Evolutionary conservation across 2,797 vertebrate species (phyloP), one percentile per base, ranked within the genome.

Genomic region (Cossypha polioptera): DNA sequence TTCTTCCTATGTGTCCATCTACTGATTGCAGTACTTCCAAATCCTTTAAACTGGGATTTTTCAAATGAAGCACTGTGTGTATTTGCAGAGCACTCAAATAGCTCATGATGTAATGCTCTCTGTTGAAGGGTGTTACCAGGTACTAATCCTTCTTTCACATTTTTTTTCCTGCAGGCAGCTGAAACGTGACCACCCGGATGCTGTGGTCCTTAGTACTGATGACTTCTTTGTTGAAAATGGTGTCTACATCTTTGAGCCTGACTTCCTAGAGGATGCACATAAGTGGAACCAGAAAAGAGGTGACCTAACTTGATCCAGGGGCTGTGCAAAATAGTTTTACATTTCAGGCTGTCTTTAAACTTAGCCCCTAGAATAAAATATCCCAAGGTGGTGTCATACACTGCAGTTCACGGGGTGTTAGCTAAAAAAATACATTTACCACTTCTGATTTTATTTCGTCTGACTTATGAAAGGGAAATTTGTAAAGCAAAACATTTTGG

Each of bases 251-350:
- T 98, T 98, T 94, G 94, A 98, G 43, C 97, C 96, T 18, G 97
- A 98, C 81, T 91, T 97, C 62, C 93, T 98, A 57, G 97, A 97
- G 92, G 98, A 98, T 38, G 98, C 98, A 18, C 98, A 98, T 91
- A 97, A 96, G 31, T 98, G 98, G 98, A 98, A 98, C 92, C 98
- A 98, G 83, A 97, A 97, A 92, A 97, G 98, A 98, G 98, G 98
- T 98, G 95, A 97, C 72, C 45, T 43, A 81, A 84, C 35, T 48
- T 0, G 0, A 55, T 79, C 40, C 72, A 19, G 26, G 19, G 17
- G 8, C 10, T 38, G 47, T 75, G 61, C 40, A 72, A n/a, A 63
- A 36, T 21, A 33, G 20, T 62, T 94, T 50, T 42, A 8, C 13
- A 45, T 86, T 61, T 62, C 59, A 57, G 11, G 17, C 11, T 45